Conservation (phyloP, 2,113 vertebrate genomes). For the Cyanoderma ruficeps region DNA sequence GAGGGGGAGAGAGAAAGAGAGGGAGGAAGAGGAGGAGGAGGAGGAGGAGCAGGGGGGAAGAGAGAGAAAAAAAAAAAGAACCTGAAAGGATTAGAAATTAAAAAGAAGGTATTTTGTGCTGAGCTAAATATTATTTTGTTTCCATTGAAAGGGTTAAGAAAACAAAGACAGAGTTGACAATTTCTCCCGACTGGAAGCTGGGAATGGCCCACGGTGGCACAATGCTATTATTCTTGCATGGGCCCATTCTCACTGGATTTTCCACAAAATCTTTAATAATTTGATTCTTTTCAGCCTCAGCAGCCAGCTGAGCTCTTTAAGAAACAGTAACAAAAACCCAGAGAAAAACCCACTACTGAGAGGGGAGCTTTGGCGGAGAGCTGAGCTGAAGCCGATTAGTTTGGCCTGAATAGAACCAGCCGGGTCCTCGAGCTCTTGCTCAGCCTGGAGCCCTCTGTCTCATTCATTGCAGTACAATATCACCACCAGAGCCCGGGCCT, state of each 20-base stretch:
- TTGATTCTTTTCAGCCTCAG: constrained; percentile 82
- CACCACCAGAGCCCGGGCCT: constrained; percentile 83
- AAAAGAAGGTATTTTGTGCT: constrained; percentile 75
- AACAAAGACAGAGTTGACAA: constrained; percentile 75
- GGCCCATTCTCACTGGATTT: constrained; percentile 79
- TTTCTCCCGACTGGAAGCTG: constrained; percentile 74
- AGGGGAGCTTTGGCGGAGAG: constrained; percentile 76
- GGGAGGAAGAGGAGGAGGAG: background rate
- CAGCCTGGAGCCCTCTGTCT: constrained; percentile 79
- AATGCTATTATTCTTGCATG: constrained; percentile 78
- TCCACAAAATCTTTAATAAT: constrained; percentile 84
- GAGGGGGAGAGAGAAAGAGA: background rate
- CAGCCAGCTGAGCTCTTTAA: constrained; percentile 84
- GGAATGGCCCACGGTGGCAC: constrained; percentile 73
- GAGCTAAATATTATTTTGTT: constrained; percentile 81
- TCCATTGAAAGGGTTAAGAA: constrained; percentile 78
- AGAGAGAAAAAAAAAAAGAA: background rate
- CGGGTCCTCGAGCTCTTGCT: constrained; percentile 75
- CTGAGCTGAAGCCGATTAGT: constrained; percentile 82
- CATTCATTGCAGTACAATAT: constrained; percentile 84
- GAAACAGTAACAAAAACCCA: constrained; percentile 82
- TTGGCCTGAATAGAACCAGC: constrained; percentile 81
- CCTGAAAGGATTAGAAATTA: constrained; percentile 74
- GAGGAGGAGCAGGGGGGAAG: background rate
- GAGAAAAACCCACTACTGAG: constrained; percentile 79